Percentiles rank a stretch among this genome's conserved stretches.
Conservation (phyloP, 2,113 vertebrate genomes). For the Orthochromis indermauri region DNA sequence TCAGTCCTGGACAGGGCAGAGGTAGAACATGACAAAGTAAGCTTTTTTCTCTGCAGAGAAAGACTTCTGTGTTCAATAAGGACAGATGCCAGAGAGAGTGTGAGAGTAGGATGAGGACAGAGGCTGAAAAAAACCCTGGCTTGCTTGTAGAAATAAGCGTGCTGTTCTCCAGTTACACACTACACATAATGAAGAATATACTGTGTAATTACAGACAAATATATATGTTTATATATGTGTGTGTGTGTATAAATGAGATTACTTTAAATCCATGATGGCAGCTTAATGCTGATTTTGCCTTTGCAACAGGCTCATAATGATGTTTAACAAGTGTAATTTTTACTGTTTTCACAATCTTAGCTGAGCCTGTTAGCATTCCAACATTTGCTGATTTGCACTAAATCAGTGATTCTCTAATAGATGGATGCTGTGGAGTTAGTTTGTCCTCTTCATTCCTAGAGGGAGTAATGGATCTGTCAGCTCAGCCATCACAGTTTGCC, state of each 20-base stretch:
- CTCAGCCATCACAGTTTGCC: background rate
- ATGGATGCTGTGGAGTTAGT: background rate
- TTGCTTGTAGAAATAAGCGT: conserved; percentile 6
- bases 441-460: background rate
- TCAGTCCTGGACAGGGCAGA: conserved; percentile 35
- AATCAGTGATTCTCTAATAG: background rate
- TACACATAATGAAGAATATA: background rate
- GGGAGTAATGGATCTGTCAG: background rate
- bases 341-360: background rate
- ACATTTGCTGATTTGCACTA: background rate
- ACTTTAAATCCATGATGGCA: background rate
- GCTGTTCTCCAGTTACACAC: background rate
- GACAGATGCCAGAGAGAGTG: conserved; percentile 38
- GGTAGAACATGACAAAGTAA: conserved; percentile 55
- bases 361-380: background rate
- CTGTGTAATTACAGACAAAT: background rate
- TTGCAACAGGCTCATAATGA: background rate
- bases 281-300: background rate
- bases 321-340: background rate
- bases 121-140: background rate
- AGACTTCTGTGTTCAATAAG: conserved; percentile 49
- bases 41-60: conserved; percentile 52
- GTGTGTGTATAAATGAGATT: background rate
- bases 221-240: background rate
- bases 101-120: conserved; percentile 28